Base-by-base conservation (phyloP, 2,797 vertebrate species). In the Sebastes diaconus region DNA sequence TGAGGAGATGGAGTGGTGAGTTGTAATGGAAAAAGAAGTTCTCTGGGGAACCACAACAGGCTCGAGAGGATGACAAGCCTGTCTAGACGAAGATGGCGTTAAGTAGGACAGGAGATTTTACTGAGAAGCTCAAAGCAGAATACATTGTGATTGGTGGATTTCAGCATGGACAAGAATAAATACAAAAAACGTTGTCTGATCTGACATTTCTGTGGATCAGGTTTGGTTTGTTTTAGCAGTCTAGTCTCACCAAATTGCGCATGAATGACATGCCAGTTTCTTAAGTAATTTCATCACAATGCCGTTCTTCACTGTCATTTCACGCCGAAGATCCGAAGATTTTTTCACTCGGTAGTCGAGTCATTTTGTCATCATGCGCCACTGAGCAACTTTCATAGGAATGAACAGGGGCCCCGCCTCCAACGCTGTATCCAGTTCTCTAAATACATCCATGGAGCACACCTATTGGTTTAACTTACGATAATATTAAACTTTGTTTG, bases 71-170 rank as follows among this genome's bases (percentile, higher is more conserved):
- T 52, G 25, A 24, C 20, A 3, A 18, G 71, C n/a, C 50, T 8
- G 63, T 68, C 32, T 57, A 10, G 20, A 14, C 61, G 0, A 13
- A 68, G 46, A 34, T 57, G 8, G 68, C 57, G 27, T 25, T 30
- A 84, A 69, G 64, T 69, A 80, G 83, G 73, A 57, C 77, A 73
- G 50, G 6, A 24, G 52, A 29, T n/a, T 16, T 22, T 8, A 8
- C 25, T 42, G 8, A 16, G 12, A 54, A 25, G 70, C 64, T 80
- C 18, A 4, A 6, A 57, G 52, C 25, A 32, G 8, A 6, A n/a
- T 1, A 22, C 6, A n/a, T 1, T 29, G 52, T 7, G 52, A 29
- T 14, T 8, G 20, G 18, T 20, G 50, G 13, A 52, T 52, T n/a
- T 52, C 20, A n/a, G 20, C 46, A 52, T 52, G 46, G 7, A 52